A percentile compares a stretch with the other conserved stretches of the same genome.
These are phyloP conservation scores for Acarapis woodi DNA, from an alignment of 1,140 invertebrate species.

Conservation along the genomic window DNA sequence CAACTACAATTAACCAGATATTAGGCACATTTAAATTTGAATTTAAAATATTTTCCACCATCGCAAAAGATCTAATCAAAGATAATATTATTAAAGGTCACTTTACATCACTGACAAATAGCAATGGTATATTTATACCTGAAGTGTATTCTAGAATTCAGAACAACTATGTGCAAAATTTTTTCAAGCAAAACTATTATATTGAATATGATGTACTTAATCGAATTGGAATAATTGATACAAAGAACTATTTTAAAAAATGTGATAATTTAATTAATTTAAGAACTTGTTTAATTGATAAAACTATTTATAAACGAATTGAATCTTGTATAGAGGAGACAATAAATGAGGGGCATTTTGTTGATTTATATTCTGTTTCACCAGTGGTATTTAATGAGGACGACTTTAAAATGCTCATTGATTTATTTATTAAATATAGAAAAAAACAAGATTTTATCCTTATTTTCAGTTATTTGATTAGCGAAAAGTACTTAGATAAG, in stretches of 20 bases:
- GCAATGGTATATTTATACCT: conserved; percentile 49
- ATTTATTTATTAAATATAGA: conserved; percentile 8
- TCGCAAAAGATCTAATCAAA: conserved; percentile 31
- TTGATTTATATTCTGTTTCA: conserved; percentile 31
- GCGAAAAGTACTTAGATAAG: too few relatives aligned
- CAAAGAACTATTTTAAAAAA: conserved; percentile 29
- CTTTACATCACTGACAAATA: conserved; percentile 29
- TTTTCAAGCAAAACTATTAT: conserved; percentile 80
- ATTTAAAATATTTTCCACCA: conserved; percentile 45
- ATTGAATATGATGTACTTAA: conserved; percentile 59
- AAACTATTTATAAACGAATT: conserved; percentile 38
- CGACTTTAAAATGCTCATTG: conserved; percentile 12
- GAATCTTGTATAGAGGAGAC: conserved; percentile 58
- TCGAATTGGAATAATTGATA: conserved; percentile 60
- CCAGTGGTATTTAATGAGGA: conserved; percentile 13
- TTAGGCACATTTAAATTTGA: conserved; percentile 44
- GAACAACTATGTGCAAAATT: conserved; percentile 62
- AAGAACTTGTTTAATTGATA: conserved; percentile 33
- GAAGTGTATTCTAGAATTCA: conserved; percentile 57
- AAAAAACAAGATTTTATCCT: too few relatives aligned
- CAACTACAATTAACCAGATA: conserved; percentile 45
- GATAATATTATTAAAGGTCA: conserved; percentile 38
- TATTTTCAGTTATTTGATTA: too few relatives aligned
- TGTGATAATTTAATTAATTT: not conserved
- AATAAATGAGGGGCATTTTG: conserved; percentile 34